Evolutionary conservation across 2,113 vertebrate species (phyloP).

Genomic region (Melanotaenia duboulayi): DNA sequence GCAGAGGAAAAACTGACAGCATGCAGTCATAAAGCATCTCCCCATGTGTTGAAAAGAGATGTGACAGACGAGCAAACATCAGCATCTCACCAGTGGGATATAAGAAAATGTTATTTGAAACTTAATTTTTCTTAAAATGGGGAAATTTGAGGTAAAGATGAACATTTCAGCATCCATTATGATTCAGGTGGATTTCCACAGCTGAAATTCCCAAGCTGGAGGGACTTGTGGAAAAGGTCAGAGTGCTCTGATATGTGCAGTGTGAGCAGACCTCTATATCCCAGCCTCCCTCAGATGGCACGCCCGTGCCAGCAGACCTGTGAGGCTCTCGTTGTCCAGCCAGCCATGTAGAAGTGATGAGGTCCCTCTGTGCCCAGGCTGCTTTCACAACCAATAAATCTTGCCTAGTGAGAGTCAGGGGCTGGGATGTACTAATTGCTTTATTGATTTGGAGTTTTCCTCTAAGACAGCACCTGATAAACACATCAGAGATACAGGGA

Average conservation of each 20-base stretch:
- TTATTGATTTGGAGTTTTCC: constrained; percentile 78
- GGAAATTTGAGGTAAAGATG: not conserved
- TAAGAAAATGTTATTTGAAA: not conserved
- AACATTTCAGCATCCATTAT: constrained; percentile 32
- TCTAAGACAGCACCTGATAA: constrained; percentile 71
- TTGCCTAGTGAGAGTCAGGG: constrained; percentile 56
- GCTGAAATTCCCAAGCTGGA: constrained; percentile 7
- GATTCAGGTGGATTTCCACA: constrained; percentile 1
- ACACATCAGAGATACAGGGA: constrained; percentile 67
- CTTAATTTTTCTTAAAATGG: not conserved
- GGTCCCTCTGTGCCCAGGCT: constrained; percentile 45
- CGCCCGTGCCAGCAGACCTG: constrained; percentile 8
- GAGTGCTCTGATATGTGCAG: constrained; percentile 34
- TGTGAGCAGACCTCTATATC: constrained; percentile 23
- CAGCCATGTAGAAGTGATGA: constrained; percentile 62
- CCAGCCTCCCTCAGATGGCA: constrained; percentile 13
- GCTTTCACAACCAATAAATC: constrained; percentile 70
- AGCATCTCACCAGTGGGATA: not conserved
- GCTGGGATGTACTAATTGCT: constrained; percentile 79
- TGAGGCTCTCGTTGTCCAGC: constrained; percentile 24
- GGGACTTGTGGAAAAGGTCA: constrained; percentile 51
- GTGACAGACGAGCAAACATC: too few species aligned
- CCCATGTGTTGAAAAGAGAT: too few species aligned
- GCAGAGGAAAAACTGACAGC: too few species aligned
- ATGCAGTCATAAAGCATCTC: too few species aligned